phyloP scores from a whole-genome alignment of 35 echinoderm and acorn worm genomes.

The Ophiothrix spiculata region DNA sequence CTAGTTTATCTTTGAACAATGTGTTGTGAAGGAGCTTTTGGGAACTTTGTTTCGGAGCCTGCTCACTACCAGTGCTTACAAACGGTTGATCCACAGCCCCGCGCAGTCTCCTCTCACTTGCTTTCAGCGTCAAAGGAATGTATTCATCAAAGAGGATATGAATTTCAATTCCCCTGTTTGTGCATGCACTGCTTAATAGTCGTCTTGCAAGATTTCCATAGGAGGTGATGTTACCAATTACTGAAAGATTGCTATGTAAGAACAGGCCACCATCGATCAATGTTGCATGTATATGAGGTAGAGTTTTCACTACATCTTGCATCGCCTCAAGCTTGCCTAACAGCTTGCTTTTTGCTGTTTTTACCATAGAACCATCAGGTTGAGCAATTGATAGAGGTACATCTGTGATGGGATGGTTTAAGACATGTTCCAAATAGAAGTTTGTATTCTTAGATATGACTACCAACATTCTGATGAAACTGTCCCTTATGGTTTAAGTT shows the following conservation, averaged over 20 bases:
- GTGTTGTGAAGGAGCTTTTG: slow-evolving; percentile 61
- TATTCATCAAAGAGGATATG: slow-evolving; percentile 45
- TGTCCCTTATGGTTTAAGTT: slow-evolving; percentile 25
- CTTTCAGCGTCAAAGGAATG: slow-evolving; percentile 33
- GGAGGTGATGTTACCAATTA: slow-evolving; percentile 33
- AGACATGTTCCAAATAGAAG: slow-evolving; percentile 29
- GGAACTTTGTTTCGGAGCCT: slow-evolving; percentile 56
- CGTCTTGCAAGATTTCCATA: slow-evolving; percentile 45
- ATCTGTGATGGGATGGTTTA: slow-evolving; percentile 34
- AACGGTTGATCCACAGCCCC: slow-evolving; percentile 11
- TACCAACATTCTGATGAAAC: slow-evolving; percentile 32
- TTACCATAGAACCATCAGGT: slow-evolving; percentile 34
- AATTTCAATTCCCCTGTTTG: neutral
- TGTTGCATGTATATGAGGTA: slow-evolving; percentile 11
- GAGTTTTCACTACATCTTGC: slow-evolving; percentile 11
- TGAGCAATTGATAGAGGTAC: slow-evolving; percentile 37
- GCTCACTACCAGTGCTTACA: slow-evolving; percentile 51
- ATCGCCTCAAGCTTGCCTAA: slow-evolving; percentile 4
- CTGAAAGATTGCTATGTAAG: slow-evolving; percentile 21
- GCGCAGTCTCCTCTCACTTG: neutral
- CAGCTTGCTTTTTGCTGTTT: slow-evolving; percentile 28
- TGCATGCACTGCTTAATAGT: slow-evolving; percentile 38
- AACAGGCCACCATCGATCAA: slow-evolving; percentile 39
- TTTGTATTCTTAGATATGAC: slow-evolving; percentile 15
- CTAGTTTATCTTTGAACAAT: slow-evolving; percentile 68